Percentiles rank a stretch among this genome's conserved stretches.
Conservation (phyloP, 2,113 vertebrate species). For the Calidris pugnax region DNA sequence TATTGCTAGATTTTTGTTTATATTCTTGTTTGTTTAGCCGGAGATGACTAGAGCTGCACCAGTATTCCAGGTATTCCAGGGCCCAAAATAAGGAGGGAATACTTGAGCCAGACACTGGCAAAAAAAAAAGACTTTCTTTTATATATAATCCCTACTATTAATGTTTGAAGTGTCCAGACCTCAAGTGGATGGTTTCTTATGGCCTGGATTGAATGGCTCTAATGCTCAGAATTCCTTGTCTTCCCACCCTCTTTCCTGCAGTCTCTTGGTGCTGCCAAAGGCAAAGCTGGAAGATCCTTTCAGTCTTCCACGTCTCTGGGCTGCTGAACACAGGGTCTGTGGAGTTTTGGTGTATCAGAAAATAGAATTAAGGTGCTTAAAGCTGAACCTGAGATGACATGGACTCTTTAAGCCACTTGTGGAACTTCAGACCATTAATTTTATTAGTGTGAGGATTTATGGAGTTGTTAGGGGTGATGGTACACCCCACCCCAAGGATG, state of each 20-base stretch:
- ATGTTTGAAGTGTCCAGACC: background rate
- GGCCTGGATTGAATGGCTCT: background rate
- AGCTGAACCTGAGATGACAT: accelerated
- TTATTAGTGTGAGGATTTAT: background rate
- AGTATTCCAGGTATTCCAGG: accelerated
- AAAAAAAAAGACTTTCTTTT: background rate
- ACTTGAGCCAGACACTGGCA: background rate
- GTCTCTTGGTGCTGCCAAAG: background rate
- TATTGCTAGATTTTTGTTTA: background rate
- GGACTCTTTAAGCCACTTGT: background rate
- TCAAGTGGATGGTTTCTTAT: background rate
- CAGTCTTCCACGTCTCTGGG: background rate
- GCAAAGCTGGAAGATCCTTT: background rate
- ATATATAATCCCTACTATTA: background rate
- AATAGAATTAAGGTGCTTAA: background rate
- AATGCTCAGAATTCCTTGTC: background rate
- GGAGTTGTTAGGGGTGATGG: background rate
- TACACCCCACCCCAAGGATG: too few relatives aligned
- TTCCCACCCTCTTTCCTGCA: background rate
- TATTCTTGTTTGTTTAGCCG: background rate
- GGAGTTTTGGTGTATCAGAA: background rate
- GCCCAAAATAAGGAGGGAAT: background rate
- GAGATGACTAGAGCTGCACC: background rate
- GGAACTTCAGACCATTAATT: background rate
- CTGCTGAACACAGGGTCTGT: background rate